These are phyloP conservation scores for Euschistus heros DNA, from an alignment of 1,140 invertebrate genomes.

Conservation along the genomic window DNA sequence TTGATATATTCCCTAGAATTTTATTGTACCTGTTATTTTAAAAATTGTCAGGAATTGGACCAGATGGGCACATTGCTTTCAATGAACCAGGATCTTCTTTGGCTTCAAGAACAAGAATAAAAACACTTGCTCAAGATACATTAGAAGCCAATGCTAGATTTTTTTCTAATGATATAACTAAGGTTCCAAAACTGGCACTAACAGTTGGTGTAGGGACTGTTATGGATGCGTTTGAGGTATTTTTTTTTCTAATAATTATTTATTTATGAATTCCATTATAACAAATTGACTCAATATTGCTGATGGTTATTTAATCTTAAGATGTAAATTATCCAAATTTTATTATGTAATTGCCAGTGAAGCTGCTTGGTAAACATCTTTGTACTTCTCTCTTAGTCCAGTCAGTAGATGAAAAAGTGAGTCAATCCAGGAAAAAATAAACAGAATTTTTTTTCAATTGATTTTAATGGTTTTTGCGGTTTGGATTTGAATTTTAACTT, in stretches of 20 bases:
- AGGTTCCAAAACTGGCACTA: conserved; percentile 86
- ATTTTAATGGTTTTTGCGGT: no score
- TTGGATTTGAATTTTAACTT: no score
- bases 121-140: conserved; percentile 92
- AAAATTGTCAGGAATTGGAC: conserved; percentile 69
- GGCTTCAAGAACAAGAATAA: conserved; percentile 86
- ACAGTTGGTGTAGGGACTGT: conserved; percentile 98
- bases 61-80: conserved; percentile 99
- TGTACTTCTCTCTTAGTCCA: no score
- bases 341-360: no score
- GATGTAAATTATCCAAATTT: background rate
- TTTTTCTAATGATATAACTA: conserved; percentile 85
- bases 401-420: no score
- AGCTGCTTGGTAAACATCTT: no score
- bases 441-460: no score
- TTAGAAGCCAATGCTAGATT: conserved; percentile 94
- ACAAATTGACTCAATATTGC: no score
- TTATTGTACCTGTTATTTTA: background rate
- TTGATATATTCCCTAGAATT: background rate
- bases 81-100: conserved; percentile 95
- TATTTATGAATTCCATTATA: background rate
- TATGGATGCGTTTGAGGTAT: conserved; percentile 93
- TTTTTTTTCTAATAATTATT: background rate
- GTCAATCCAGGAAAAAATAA: no score
- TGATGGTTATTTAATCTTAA: background rate